Base-by-base conservation (phyloP, 2,888 invertebrate genomes). In the Petrolisthes cinctipes region DNA sequence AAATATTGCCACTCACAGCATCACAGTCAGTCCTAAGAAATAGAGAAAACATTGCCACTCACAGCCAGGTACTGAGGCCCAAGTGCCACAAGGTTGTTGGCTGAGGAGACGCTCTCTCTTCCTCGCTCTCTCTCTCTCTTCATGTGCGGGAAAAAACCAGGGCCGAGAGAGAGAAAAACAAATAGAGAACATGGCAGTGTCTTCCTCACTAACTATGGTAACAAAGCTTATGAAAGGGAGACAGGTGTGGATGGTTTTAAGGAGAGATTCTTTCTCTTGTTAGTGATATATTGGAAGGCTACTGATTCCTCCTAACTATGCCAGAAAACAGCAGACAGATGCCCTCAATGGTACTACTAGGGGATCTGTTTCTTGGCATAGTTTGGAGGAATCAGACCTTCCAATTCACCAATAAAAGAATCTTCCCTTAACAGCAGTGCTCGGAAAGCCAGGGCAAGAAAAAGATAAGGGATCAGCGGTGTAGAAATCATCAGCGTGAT, bases 1-100 rank as follows among this genome's bases (percentile, higher is more conserved):
- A 37, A 37, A 37, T 2, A 37, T 37, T 37, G 37, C 37, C 37
- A 37, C 37, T 37, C 37, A 37, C 37, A 37, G 37, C 37, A 37
- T 37, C 37, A 37, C 37, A 37, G 37, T 37, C 37, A 37, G 37
- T 37, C 37, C 37, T 37, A 37, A 37, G 37, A 37, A 37, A 37
- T 37, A 37, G 37, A 37, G 37, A 37, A 37, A 37, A 37, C 37
- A 71, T 6, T n/a, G 71, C 80, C 80, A 87, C 93, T 93, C 92
- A 94, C 94, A 91, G 94, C 92, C 91, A 94, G 92, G 92, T 94
- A 95, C 92, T 95, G 95, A 90, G 95, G 95, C 89, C 94, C 94
- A 85, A 93, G 91, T 81, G 92, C 92, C 83, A 92, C 92, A 92
- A 95, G 93, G 90, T 95, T 95, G 90, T 94, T 89, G 23, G 91